Conservation (phyloP, 2,888 invertebrate species). For the Micropterix aruncella region DNA sequence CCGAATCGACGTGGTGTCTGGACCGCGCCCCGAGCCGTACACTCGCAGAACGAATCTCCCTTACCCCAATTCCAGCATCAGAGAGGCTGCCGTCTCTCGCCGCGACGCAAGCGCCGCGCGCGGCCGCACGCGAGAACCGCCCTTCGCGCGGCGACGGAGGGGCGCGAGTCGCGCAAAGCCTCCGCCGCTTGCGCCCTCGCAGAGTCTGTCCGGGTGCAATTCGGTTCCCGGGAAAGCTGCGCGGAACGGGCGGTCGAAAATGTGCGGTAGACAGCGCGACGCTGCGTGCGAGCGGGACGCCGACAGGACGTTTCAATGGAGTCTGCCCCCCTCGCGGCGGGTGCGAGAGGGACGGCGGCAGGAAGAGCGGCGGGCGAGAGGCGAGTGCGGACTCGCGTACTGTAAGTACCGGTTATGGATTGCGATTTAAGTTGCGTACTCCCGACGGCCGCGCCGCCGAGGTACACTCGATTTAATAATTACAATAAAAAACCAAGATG, state of each 20-base stretch:
- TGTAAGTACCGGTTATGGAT: neutral
- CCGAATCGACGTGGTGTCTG: neutral
- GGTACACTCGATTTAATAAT: neutral
- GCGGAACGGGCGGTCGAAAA: conserved; percentile 41
- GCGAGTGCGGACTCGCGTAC: conserved; percentile 15
- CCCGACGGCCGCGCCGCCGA: neutral
- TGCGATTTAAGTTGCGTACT: neutral
- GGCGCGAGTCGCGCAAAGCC: conserved; percentile 15
- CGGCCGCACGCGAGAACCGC: conserved; percentile 16
- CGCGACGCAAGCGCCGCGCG: conserved; percentile 12
- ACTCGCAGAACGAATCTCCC: neutral
- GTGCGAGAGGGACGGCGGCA: conserved; percentile 9
- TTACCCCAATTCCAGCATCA: neutral
- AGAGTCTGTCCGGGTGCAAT: conserved; percentile 36
- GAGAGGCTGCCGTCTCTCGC: conserved; percentile 1
- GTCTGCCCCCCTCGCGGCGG: conserved; percentile 1
- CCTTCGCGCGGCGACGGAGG: conserved; percentile 14
- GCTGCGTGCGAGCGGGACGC: conserved; percentile 24
- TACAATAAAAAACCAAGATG: no score
- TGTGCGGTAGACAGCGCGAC: conserved; percentile 43
- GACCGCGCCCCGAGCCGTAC: neutral
- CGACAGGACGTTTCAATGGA: conserved; percentile 38
- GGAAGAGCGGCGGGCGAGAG: conserved; percentile 13
- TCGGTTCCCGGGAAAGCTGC: conserved; percentile 43
- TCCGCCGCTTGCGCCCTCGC: conserved; percentile 19